Evolutionary conservation across 2,113 vertebrate genomes (phyloP), one percentile per base, ranked within the genome.

Genomic region (Equus quagga): DNA sequence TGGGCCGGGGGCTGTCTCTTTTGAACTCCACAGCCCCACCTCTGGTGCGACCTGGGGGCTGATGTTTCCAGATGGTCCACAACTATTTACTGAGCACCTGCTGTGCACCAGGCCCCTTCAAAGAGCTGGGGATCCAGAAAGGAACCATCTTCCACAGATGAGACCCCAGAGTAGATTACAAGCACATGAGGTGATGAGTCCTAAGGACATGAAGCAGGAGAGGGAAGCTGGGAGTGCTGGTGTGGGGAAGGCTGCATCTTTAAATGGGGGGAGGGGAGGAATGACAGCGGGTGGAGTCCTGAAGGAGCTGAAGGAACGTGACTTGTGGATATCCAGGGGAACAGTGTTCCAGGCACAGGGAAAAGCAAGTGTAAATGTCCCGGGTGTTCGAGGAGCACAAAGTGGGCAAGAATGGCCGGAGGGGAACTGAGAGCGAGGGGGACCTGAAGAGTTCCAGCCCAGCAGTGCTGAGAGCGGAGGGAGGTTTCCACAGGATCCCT

Each of bases 111-210:
- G 44, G 76, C 31, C n/a, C 36, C n/a, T 6, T 41, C 62, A 78
- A 36, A 4, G 5, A 33, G 41, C 28, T 28, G 33, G 28, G 23
- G 69, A 49, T 51, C 72, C 46, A 31, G 60, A 51, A 60, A 85
- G 5, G 41, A 72, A 41, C 6, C 26, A 31, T 12, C 23, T 41
- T 4, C 78, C 6, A 3, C 2, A 49, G 56, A 8, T 60, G 46
- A 67, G 96, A 78, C 2, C 5, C 58, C 79, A 81, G 78, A 60
- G 60, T 14, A 31, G 72, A 64, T 41, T 7, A 24, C 17, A 44
- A 13, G 62, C 46, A 0, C 0, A 2, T 0, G 15, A 76, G 51
- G 58, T 1, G 14, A 19, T 2, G 8, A 24, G 79, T 24, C 14
- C 31, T 17, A 2, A 62, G 51, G 70, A 23, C 12, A 8, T 17